Conservation (phyloP, 2,888 invertebrate species). For the Operophtera brumata region DNA sequence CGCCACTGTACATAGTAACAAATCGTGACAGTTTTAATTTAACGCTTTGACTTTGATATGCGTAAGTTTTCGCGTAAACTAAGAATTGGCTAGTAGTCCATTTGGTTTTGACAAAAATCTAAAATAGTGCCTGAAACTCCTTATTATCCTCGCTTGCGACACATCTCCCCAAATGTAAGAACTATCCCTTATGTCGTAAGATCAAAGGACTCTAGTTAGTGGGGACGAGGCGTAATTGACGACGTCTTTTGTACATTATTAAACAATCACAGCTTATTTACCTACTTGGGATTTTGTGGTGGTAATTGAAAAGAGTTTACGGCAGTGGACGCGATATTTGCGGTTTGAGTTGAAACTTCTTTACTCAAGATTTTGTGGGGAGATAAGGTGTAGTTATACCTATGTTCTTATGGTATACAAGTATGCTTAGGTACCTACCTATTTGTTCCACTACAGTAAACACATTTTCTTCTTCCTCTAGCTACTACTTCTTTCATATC, state of each 20-base stretch:
- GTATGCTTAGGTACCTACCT: no score
- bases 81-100: no score
- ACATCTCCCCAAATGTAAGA: constrained; percentile 24
- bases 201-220: constrained; percentile 55
- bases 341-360: not conserved
- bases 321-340: not conserved
- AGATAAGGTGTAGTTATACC: not conserved
- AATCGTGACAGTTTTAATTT: no score
- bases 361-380: not conserved
- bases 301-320: constrained; percentile 8
- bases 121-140: not conserved
- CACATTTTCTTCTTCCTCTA: no score
- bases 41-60: no score
- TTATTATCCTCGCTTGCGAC: constrained; percentile 15
- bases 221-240: constrained; percentile 50
- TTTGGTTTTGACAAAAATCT: no score
- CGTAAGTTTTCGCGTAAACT: no score
- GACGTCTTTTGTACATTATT: constrained; percentile 53
- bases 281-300: constrained; percentile 17
- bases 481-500: no score
- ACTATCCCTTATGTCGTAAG: constrained; percentile 56
- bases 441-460: no score
- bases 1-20: no score
- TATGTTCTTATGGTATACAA: no score
- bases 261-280: constrained; percentile 43